Conservation (phyloP, 2,888 invertebrate species). For the Scaptomyza flava region DNA sequence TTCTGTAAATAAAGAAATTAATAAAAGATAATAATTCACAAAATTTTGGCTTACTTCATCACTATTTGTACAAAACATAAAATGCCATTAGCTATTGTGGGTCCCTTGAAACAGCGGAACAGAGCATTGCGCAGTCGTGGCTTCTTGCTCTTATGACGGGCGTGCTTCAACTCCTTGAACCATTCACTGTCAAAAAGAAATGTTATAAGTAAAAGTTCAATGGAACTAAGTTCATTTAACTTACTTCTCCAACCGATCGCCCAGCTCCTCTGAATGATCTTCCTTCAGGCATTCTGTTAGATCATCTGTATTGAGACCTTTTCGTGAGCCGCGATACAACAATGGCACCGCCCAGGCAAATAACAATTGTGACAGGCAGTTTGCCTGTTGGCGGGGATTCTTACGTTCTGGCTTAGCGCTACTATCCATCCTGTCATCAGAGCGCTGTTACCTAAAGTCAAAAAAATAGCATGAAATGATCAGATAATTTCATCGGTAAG, state of each 20-base stretch:
- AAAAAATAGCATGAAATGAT: slow-evolving; percentile 11
- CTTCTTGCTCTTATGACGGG: slow-evolving; percentile 86
- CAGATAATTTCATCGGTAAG: slow-evolving; percentile 2
- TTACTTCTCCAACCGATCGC: slow-evolving; percentile 83
- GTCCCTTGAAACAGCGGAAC: slow-evolving; percentile 88
- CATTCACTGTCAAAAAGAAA: slow-evolving; percentile 86
- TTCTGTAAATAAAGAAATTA: slow-evolving; percentile 62
- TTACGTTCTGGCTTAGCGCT: slow-evolving; percentile 81
- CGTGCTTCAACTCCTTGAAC: slow-evolving; percentile 87
- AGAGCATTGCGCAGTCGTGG: slow-evolving; percentile 88
- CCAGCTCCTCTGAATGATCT: slow-evolving; percentile 85
- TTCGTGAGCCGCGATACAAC: slow-evolving; percentile 79
- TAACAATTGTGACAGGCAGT: slow-evolving; percentile 82
- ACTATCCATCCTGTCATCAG: slow-evolving; percentile 81
- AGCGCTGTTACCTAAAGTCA: slow-evolving; percentile 15
- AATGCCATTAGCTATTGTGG: slow-evolving; percentile 88
- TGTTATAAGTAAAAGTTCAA: not conserved
- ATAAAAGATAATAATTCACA: not conserved
- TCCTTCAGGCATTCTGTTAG: slow-evolving; percentile 88
- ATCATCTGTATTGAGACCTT: slow-evolving; percentile 87
- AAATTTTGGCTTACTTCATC: slow-evolving; percentile 76
- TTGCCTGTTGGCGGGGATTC: slow-evolving; percentile 82
- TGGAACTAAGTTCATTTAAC: not conserved
- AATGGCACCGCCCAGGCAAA: slow-evolving; percentile 83
- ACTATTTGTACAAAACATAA: slow-evolving; percentile 85